Evolutionary conservation across 2,888 invertebrate genomes (phyloP).

Genomic region (Quadriops clusia): DNA sequence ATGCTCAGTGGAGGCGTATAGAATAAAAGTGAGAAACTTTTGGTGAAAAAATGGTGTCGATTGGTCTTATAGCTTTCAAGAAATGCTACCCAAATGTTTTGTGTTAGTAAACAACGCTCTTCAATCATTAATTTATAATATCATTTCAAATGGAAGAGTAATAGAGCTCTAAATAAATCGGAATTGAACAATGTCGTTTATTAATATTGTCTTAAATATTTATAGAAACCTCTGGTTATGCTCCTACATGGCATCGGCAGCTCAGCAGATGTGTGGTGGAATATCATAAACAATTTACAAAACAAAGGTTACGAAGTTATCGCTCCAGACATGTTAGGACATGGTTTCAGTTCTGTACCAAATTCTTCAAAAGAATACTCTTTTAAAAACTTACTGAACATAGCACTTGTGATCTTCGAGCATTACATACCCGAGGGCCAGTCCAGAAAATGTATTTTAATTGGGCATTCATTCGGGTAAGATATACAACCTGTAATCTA

Average conservation of each 20-base stretch:
- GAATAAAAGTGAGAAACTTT: too few relatives aligned
- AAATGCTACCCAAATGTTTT: too few relatives aligned
- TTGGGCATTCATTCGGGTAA: constrained; percentile 61
- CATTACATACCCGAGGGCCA: constrained; percentile 43
- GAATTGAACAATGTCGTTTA: not conserved
- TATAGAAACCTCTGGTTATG: constrained; percentile 43
- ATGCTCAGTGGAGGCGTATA: too few relatives aligned
- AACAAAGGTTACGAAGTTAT: constrained; percentile 48
- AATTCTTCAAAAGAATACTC: constrained; percentile 42
- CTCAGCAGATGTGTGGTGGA: constrained; percentile 49
- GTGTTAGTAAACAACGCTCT: too few relatives aligned
- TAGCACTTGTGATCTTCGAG: constrained; percentile 48
- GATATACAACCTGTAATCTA: constrained; percentile 10
- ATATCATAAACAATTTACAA: constrained; percentile 46
- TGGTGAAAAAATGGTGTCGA: too few relatives aligned
- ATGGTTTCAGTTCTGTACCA: constrained; percentile 53
- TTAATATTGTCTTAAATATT: constrained; percentile 11
- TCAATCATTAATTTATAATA: too few relatives aligned
- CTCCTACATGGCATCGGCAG: constrained; percentile 58
- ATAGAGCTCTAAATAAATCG: constrained; percentile 1
- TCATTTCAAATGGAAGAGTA: too few relatives aligned
- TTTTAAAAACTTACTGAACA: constrained; percentile 46
- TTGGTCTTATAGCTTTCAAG: too few relatives aligned
- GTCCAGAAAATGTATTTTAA: constrained; percentile 42
- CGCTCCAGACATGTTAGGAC: constrained; percentile 55